A percentile compares a stretch with the other conserved stretches of the same genome.
Evolutionary conservation across 2,113 vertebrate genomes (phyloP).

Genomic region (Corythaixoides concolor): DNA sequence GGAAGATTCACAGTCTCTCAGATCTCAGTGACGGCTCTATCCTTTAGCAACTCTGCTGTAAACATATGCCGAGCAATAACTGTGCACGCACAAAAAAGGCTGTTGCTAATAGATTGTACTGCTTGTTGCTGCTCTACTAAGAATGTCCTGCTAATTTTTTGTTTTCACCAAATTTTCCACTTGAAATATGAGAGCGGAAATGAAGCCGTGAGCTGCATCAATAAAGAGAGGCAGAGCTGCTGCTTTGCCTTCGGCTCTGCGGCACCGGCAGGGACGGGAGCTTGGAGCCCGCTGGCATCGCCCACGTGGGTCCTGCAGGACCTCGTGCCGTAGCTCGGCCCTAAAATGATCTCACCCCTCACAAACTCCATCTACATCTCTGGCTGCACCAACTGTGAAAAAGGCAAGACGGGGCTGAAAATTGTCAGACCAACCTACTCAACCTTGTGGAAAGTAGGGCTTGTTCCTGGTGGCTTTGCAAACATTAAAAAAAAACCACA

Average conservation of each 20-base stretch:
- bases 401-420: not conserved
- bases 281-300: rapidly evolving
- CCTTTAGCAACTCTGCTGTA: not conserved
- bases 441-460: not conserved
- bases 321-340: rapidly evolving
- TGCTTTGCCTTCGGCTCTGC: not conserved
- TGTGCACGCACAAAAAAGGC: not conserved
- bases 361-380: not conserved
- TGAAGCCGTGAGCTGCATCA: not conserved
- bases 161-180: slow-evolving; percentile 57
- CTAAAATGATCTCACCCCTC: not conserved
- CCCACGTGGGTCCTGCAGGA: not conserved
- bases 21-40: not conserved
- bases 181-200: slow-evolving; percentile 1
- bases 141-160: slow-evolving; percentile 59
- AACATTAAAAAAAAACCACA: not conserved
- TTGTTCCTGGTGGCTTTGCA: not conserved
- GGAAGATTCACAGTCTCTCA: not conserved
- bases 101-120: not conserved
- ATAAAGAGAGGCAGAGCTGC: not conserved
- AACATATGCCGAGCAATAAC: not conserved
- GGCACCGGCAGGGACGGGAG: rapidly evolving
- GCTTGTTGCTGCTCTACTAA: not conserved
- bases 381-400: not conserved
- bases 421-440: not conserved